Conservation (phyloP, 2,888 invertebrate species). For the Ceramica pisi region DNA sequence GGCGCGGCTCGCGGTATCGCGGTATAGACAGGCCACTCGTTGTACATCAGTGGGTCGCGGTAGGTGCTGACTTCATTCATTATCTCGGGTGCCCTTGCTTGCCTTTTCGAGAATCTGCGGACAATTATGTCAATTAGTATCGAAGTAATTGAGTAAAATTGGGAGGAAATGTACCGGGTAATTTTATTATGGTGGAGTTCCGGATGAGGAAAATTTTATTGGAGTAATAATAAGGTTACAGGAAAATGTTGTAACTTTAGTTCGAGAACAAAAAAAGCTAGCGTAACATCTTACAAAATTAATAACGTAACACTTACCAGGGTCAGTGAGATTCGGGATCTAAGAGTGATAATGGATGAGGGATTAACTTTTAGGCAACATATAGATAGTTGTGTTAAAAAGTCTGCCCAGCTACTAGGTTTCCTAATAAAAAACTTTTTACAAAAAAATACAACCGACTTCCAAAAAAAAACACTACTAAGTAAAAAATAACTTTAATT, state of each 20-base stretch:
- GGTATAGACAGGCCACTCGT: constrained; percentile 94
- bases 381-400: too few relatives aligned
- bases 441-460: too few relatives aligned
- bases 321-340: too few relatives aligned
- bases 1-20: constrained; percentile 85
- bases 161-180: not conserved
- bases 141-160: not conserved
- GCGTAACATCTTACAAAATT: too few relatives aligned
- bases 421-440: too few relatives aligned
- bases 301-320: too few relatives aligned
- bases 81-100: constrained; percentile 96
- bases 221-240: not conserved
- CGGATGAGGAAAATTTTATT: not conserved
- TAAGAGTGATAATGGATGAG: too few relatives aligned
- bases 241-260: not conserved
- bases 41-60: constrained; percentile 95
- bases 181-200: not conserved
- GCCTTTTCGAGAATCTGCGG: constrained; percentile 95
- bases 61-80: constrained; percentile 96
- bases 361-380: too few relatives aligned
- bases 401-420: too few relatives aligned
- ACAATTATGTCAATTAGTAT: constrained; percentile 41
- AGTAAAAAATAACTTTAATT: too few relatives aligned
- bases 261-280: not conserved
- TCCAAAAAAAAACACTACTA: too few relatives aligned